These are phyloP conservation scores for Halichondria panicea DNA, from an alignment of 37 sponge, comb jelly and placozoan species.

Conservation along the genomic window DNA sequence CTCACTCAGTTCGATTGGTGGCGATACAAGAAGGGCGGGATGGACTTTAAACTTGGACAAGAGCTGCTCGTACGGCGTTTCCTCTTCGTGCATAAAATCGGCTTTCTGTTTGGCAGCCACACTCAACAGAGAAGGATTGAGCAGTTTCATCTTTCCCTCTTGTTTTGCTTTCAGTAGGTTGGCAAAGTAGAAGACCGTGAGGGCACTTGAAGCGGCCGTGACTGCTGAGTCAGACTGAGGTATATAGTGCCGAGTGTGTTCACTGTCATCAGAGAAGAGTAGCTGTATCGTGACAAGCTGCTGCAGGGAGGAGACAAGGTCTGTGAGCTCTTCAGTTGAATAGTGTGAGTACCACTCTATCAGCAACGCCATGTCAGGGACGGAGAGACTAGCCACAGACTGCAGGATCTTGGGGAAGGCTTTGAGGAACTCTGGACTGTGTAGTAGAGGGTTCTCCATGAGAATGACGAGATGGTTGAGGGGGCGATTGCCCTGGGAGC, in stretches of 20 bases:
- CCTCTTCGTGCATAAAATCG: conserved; percentile 13
- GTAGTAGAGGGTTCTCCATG: conserved; percentile 79
- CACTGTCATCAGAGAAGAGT: conserved; percentile 28
- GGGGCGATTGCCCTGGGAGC: neutral
- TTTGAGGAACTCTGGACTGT: conserved; percentile 81
- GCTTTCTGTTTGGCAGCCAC: conserved; percentile 31
- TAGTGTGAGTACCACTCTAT: conserved; percentile 65
- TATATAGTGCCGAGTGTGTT: conserved; percentile 6
- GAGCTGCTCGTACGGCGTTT: conserved; percentile 37
- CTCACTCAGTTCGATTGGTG: conserved; percentile 44
- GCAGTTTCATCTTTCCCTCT: conserved; percentile 32
- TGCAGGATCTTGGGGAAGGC: conserved; percentile 63
- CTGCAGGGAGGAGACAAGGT: conserved; percentile 54
- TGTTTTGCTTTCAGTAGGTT: conserved; percentile 64
- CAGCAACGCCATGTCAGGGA: conserved; percentile 47
- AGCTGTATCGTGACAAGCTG: conserved; percentile 64
- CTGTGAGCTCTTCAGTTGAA: conserved; percentile 35
- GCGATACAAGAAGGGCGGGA: conserved; percentile 52
- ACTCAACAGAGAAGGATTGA: conserved; percentile 10
- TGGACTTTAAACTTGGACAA: conserved; percentile 45
- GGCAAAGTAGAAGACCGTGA: conserved; percentile 79
- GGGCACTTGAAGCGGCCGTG: conserved; percentile 36
- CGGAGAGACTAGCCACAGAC: conserved; percentile 21
- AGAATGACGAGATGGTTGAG: conserved; percentile 71
- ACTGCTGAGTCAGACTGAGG: conserved; percentile 39